Base-by-base conservation (phyloP, 2,113 vertebrate genomes). In the Chloropsis hardwickii region DNA sequence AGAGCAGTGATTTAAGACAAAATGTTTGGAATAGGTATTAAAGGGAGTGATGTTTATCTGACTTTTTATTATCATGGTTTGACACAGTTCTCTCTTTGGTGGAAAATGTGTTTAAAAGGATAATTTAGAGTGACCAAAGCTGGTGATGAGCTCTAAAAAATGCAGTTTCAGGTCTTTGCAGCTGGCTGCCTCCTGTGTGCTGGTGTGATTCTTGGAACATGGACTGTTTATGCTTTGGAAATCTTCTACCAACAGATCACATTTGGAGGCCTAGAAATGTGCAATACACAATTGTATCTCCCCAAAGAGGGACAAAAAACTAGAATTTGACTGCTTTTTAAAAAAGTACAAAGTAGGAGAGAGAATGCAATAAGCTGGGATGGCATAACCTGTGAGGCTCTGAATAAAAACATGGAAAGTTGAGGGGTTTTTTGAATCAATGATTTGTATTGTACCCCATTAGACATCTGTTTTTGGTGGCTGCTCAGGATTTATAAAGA, bases 291-390 rank as follows among this genome's bases (percentile, higher is more conserved):
- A 40, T 5, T 79, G 1, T 31, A 24, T 69, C 53, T 61, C 15
- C 42, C 7, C 9, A 69, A 35, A 54, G 29, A 64, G 4, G 33
- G 31, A 19, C 6, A 23, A 88, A 28, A 5, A 1, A 0, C 2
- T 39, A 19, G 44, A 81, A 58, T 54, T 24, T 66, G 8, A 21
- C 12, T 78, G 27, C 5, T 47, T 79, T 35, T 71, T 1, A 1
- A 6, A 44, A 45, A 57, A 13, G 6, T 56, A 19, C 3, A 70
- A 8, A 3, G 18, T 21, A 39, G 24, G 11, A 73, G 10, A 48
- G 23, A 64, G 4, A 77, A 66, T 25, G 5, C 4, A 44, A 21
- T 69, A 51, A 23, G 4, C 5, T 64, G 39, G 9, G 8, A 53
- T 65, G 14, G 23, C 1, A 2, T 57, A 73, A 73, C 15, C 3